These are phyloP conservation scores for Trematomus bernacchii DNA, from an alignment of 2,797 vertebrate genomes.

Conservation along the genomic window DNA sequence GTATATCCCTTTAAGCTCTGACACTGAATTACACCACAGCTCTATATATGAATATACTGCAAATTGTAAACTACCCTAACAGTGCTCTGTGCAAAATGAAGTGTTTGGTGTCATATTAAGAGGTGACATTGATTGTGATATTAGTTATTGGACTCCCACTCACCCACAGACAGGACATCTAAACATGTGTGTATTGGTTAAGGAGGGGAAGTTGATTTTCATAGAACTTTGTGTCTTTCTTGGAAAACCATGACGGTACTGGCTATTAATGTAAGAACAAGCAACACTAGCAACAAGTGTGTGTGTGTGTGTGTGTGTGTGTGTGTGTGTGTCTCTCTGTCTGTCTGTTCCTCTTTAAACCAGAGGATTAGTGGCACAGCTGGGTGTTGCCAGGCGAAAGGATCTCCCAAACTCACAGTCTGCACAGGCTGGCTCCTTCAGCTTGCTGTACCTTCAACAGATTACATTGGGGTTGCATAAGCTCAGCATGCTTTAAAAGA, in stretches of 20 bases:
- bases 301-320: not conserved
- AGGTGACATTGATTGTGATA: not conserved
- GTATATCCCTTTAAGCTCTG: not conserved
- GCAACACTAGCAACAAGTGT: not conserved
- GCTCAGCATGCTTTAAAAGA: not conserved
- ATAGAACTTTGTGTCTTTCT: not conserved
- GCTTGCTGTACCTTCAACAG: not conserved
- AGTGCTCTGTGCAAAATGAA: not conserved
- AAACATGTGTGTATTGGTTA: not conserved
- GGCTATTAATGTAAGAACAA: not conserved
- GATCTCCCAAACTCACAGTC: slow-evolving; percentile 6
- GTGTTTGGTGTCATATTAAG: not conserved
- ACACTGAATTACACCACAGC: not conserved
- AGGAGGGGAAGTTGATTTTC: not conserved
- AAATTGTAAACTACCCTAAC: not conserved
- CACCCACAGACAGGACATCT: not conserved
- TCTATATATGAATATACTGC: not conserved
- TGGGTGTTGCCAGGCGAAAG: not conserved
- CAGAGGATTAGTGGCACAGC: slow-evolving; percentile 11
- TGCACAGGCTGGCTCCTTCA: not conserved
- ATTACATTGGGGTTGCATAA: slow-evolving; percentile 3
- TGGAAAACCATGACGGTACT: not conserved
- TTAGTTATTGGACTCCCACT: not conserved
- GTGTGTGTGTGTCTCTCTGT: not conserved
- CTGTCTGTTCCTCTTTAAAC: slow-evolving; percentile 4